Conservation (phyloP, 1,140 invertebrate species). For the Diachasma alloeum region DNA sequence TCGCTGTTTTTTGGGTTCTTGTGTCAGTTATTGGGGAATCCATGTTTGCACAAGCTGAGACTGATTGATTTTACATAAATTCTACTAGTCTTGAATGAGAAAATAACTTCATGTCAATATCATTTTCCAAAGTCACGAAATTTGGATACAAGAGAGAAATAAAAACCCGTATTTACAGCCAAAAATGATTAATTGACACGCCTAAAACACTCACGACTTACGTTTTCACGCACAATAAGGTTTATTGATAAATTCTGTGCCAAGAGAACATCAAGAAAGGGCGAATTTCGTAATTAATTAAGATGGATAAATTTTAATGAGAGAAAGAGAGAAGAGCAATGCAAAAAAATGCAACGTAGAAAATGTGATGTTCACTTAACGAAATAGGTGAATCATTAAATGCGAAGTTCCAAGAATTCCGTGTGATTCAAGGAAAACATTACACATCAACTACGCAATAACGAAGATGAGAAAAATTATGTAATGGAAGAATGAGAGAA, state of each 20-base stretch:
- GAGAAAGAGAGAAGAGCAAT: constrained; percentile 5
- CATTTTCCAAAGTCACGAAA: too few relatives aligned
- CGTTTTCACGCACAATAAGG: constrained; percentile 21
- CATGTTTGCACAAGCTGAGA: neutral
- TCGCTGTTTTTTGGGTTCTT: constrained; percentile 25
- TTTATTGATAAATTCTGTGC: constrained; percentile 51
- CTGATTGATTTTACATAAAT: neutral
- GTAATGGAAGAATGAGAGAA: neutral
- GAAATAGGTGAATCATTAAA: neutral
- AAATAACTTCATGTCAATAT: too few relatives aligned
- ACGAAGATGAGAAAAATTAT: too few relatives aligned
- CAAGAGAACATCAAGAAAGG: constrained; percentile 34
- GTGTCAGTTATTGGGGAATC: constrained; percentile 20
- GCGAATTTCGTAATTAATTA: neutral
- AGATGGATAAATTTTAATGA: neutral
- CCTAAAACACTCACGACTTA: neutral
- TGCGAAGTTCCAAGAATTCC: neutral
- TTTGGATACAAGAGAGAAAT: too few relatives aligned
- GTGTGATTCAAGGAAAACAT: neutral
- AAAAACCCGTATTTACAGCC: too few relatives aligned
- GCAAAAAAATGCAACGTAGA: neutral
- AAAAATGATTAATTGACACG: too few relatives aligned
- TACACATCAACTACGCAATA: too few relatives aligned
- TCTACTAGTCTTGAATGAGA: neutral
- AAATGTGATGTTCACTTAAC: neutral